phyloP scores from a whole-genome alignment of 2,113 vertebrate genomes.

The Indri indri region DNA sequence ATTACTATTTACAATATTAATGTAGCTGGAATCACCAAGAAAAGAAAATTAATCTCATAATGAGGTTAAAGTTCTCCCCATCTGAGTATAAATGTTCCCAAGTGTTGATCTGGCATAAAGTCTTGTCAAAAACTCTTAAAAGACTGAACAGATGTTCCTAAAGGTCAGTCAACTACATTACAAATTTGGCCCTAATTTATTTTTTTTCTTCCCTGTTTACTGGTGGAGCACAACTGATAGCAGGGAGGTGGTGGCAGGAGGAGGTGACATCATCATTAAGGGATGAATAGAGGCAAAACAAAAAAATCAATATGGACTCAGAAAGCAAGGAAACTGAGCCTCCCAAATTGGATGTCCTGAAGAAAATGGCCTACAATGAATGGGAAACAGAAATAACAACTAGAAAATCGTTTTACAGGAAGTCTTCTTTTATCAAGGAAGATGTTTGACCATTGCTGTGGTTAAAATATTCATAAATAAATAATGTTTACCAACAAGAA shows the following conservation, averaged over 20 bases:
- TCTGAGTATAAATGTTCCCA: slow-evolving; percentile 6
- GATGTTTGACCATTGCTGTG: background rate
- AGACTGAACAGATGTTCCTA: slow-evolving; percentile 1
- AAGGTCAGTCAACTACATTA: background rate
- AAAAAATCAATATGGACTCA: background rate
- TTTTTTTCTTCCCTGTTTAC: background rate
- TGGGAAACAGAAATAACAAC: background rate
- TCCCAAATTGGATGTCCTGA: background rate
- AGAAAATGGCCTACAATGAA: background rate
- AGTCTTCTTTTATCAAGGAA: slow-evolving; percentile 3
- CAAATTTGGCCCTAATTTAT: background rate
- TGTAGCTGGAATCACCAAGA: background rate
- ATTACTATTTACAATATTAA: slow-evolving; percentile 41
- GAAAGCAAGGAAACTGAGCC: background rate
- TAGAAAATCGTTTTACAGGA: slow-evolving; percentile 18
- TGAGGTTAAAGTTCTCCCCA: slow-evolving; percentile 1
- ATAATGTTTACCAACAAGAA: background rate
- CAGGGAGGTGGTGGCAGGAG: background rate
- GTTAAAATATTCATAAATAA: slow-evolving; percentile 24
- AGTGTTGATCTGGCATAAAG: background rate
- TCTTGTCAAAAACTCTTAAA: slow-evolving; percentile 24
- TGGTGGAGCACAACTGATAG: background rate
- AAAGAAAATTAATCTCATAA: slow-evolving; percentile 29
- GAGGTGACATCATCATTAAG: background rate
- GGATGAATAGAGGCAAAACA: background rate